Base-by-base conservation (phyloP, 2,888 invertebrate species). In the Leucophora obtusa region DNA sequence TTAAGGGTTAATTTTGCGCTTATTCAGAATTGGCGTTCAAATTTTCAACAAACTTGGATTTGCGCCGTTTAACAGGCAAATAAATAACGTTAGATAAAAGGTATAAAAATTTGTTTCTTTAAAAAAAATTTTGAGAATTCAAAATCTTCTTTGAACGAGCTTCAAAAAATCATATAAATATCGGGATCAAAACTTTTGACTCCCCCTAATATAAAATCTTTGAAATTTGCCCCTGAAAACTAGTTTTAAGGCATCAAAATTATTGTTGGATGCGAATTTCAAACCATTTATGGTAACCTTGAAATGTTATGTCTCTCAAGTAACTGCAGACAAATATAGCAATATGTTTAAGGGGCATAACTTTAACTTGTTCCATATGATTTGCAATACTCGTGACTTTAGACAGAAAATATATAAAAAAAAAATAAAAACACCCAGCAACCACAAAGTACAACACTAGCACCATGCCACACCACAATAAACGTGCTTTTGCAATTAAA, bases 401-500 rank as follows among this genome's bases (percentile, higher is more conserved):
- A 54, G 66, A 21, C 53, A 59, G 47, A 65, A 18, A 24, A 28
- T 28, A 28, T 6, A 28, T 1, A 6, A 28, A 28, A 28, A 17
- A 47, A 47, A 62, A 54, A 43, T 21, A 28, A 28, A 28, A 28
- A 28, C 70, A 71, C 24, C 33, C 69, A 28, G 15, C 33, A 73
- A 74, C n/a, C 54, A 21, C 65, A 51, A 63, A 28, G 24, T 51
- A 47, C 11, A 51, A 59, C 73, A 33, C 8, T 2, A 59, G 14
- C 18, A 58, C 11, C 51, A 47, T 38, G 59, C 65, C 65, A 71
- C 63, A 58, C 43, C 28, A 28, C 28, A 28, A 28, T 28, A 74
- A 81, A 81, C 81, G 81, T 81, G 81, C 77, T 77, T 69, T 81
- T 69, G 70, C 81, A 81, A 81, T 81, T 81, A 81, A 81, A 81